Base-by-base conservation (phyloP, 92 coral and sea anemone species). In the Desmophyllum pertusum region DNA sequence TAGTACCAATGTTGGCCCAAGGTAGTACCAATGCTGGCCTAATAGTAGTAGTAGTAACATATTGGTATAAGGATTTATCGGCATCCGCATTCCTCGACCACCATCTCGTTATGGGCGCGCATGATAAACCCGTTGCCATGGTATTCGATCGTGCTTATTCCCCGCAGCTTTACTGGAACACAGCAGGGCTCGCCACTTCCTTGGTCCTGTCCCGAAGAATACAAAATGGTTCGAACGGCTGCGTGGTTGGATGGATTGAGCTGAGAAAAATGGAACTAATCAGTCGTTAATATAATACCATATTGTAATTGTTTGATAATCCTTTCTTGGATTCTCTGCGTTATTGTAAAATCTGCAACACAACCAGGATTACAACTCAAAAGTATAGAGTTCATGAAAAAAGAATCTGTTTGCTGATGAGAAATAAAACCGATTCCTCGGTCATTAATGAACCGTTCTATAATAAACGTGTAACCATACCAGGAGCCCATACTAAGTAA, bases 101-200 rank as follows among this genome's bases (percentile, higher is more conserved):
- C 50, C 83, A 79, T 64, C 9, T 46, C 83, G 13, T 62, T 8
- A 27, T 14, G 36, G n/a, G 37, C 0, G 29, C 31, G 13, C 41
- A 79, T 64, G 8, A 3, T 9, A 27, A 64, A 43, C 9, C 42
- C 73, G 9, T 7, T 10, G 15, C 27, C 19, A 5, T 45, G 9
- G 36, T 14, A 9, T 17, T 43, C 25, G 11, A 79, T 64, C 23
- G 51, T 29, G 38, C 59, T 43, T 64, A 79, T 3, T 42, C 57
- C 72, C 48, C 23, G 6, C 29, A 79, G 38, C 69, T 79, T 79
- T 31, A 31, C 31, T 23, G 83, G 83, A 4, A 79, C 83, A 39
- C 83, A 79, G 27, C 83, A 79, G 18, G 83, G 83, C 33, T 65
- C 45, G 1, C 70, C 70, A 45, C 5, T 71, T 29, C 83, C 83